Evolutionary conservation across 64 coral and sea anemone genomes (phyloP).

Genomic region (Montipora efflorescens): DNA sequence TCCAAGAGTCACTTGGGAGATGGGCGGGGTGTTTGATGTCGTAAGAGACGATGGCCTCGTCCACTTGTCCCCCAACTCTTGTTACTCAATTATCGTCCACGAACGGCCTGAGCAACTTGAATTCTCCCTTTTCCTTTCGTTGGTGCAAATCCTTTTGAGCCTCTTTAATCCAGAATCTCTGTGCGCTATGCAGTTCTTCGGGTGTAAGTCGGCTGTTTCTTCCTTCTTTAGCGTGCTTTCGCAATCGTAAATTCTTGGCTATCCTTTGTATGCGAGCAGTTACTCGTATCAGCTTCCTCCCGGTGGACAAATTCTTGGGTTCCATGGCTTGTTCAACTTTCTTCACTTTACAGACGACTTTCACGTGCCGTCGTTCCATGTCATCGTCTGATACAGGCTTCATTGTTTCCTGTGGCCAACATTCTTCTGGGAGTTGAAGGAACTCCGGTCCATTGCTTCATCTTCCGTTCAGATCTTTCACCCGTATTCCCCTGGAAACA

Average conservation of each 20-base stretch:
- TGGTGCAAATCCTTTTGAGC: slow-evolving; percentile 14
- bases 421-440: slow-evolving; percentile 42
- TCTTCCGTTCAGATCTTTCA: slow-evolving; percentile 58
- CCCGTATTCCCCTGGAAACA: slow-evolving; percentile 66
- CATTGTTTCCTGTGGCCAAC: slow-evolving; percentile 42
- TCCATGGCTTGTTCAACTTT: slow-evolving; percentile 39
- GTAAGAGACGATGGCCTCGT: slow-evolving; percentile 41
- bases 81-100: slow-evolving; percentile 36
- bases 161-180: slow-evolving; percentile 45
- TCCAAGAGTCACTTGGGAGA: slow-evolving; percentile 22
- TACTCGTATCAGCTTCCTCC: slow-evolving; percentile 41
- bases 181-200: slow-evolving; percentile 26
- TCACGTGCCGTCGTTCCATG: slow-evolving; percentile 27
- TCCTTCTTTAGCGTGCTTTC: background rate
- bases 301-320: slow-evolving; percentile 41
- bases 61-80: slow-evolving; percentile 55
- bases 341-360: background rate
- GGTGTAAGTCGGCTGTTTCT: slow-evolving; percentile 5
- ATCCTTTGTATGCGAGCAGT: slow-evolving; percentile 28
- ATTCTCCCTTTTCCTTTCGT: slow-evolving; percentile 31
- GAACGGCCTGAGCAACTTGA: slow-evolving; percentile 44
- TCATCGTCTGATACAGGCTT: slow-evolving; percentile 1
- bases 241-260: background rate
- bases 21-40: slow-evolving; percentile 54
- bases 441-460: slow-evolving; percentile 75